A percentile compares a stretch with the other conserved stretches of the same genome.
phyloP scores from a whole-genome alignment of 2,888 invertebrate genomes.

The Lycaena phlaeas region DNA sequence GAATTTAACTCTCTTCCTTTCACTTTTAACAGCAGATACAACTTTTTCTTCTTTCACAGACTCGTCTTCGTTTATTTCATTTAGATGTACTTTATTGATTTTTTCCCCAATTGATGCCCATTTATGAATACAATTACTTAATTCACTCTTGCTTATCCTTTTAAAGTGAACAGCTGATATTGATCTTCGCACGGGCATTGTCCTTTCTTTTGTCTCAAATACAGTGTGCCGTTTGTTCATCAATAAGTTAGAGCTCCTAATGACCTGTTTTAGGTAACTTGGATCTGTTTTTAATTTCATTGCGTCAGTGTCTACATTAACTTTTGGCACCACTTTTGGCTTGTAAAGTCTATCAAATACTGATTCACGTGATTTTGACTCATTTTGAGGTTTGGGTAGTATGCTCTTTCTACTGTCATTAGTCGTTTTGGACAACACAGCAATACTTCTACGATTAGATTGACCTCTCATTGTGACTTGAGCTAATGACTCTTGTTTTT shows the following conservation, averaged over 20 bases:
- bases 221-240: conserved; percentile 38
- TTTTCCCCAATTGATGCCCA: conserved; percentile 58
- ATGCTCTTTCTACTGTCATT: conserved; percentile 29
- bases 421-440: conserved; percentile 10
- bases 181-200: conserved; percentile 40
- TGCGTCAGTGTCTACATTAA: conserved; percentile 23
- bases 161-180: conserved; percentile 66
- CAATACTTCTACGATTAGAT: conserved; percentile 8
- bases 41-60: conserved; percentile 33
- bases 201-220: conserved; percentile 27
- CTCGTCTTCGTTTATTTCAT: conserved; percentile 43
- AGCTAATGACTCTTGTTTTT: neutral
- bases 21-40: conserved; percentile 52
- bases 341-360: conserved; percentile 58
- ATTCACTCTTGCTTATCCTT: conserved; percentile 40
- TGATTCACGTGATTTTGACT: conserved; percentile 27
- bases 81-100: conserved; percentile 36
- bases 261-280: conserved; percentile 36
- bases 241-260: conserved; percentile 33
- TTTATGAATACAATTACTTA: conserved; percentile 49
- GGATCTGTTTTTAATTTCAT: conserved; percentile 38
- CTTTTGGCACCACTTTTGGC: conserved; percentile 34
- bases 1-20: conserved; percentile 54
- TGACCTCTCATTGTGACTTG: neutral
- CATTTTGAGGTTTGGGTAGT: conserved; percentile 17